phyloP scores from a whole-genome alignment of 2,113 vertebrate species.

The Struthio camelus region DNA sequence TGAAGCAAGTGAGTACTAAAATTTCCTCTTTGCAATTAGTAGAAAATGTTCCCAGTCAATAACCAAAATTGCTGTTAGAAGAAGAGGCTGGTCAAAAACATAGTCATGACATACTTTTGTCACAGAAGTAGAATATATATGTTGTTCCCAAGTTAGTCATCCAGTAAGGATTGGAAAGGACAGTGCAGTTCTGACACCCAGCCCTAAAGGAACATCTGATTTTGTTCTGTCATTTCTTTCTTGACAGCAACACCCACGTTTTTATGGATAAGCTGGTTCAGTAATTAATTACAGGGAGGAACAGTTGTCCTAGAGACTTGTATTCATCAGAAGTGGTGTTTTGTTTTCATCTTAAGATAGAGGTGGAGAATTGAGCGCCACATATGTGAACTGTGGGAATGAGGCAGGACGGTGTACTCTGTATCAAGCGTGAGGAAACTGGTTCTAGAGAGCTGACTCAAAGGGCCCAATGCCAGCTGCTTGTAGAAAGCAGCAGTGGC shows the following conservation, averaged over 20 bases:
- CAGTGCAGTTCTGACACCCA: too few relatives aligned
- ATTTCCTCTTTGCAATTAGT: not conserved
- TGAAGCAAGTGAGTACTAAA: not conserved
- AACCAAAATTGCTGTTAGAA: fast-evolving
- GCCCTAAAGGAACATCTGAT: not conserved
- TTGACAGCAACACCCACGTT: not conserved
- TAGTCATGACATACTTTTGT: not conserved
- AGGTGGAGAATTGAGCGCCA: not conserved
- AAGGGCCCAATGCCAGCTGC: not conserved
- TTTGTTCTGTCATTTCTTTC: not conserved
- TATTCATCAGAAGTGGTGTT: fast-evolving
- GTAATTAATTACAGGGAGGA: too few relatives aligned
- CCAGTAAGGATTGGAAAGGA: not conserved
- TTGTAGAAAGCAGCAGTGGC: not conserved
- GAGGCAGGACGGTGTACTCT: not conserved
- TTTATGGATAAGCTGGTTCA: not conserved
- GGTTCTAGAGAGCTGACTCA: not conserved
- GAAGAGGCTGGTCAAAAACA: not conserved
- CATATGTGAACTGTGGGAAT: not conserved
- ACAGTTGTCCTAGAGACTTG: not conserved
- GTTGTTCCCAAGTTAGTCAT: not conserved
- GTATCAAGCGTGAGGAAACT: not conserved
- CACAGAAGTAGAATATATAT: too few relatives aligned
- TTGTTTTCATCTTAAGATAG: not conserved
- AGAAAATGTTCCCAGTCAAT: not conserved